Conservation (phyloP, 2,888 invertebrate species). For the Drosophila pegasa region DNA sequence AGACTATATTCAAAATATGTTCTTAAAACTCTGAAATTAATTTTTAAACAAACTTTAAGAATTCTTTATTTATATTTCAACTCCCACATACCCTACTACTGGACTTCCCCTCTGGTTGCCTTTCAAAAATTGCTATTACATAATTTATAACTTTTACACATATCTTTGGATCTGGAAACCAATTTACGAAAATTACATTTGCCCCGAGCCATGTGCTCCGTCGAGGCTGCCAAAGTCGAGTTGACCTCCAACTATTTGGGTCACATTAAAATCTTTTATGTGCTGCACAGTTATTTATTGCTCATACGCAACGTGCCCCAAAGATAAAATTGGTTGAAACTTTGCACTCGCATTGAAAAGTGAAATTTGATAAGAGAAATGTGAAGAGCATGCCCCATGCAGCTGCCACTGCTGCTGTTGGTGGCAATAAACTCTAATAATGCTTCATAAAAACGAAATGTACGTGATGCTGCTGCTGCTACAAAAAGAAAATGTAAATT, state of each 20-base stretch:
- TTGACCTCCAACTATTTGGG: constrained; percentile 9
- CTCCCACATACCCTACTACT: too few species aligned
- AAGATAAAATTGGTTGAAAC: constrained; percentile 7
- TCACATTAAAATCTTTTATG: constrained; percentile 15
- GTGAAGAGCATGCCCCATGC: neutral
- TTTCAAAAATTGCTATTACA: neutral
- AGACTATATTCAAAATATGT: too few species aligned
- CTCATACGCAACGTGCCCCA: constrained; percentile 50
- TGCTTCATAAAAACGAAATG: constrained; percentile 27
- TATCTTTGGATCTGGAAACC: neutral
- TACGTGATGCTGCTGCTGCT: constrained; percentile 18
- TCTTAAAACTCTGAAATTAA: too few species aligned
- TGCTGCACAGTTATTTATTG: constrained; percentile 37
- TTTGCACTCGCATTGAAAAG: neutral
- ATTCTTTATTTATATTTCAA: too few species aligned
- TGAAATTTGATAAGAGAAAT: constrained; percentile 15
- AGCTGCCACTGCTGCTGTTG: constrained; percentile 5
- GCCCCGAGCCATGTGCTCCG: neutral
- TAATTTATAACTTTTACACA: too few species aligned
- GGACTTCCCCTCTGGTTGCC: too few species aligned
- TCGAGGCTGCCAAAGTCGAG: neutral
- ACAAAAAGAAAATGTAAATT: constrained; percentile 4
- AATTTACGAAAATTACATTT: neutral
- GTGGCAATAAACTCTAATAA: constrained; percentile 18
- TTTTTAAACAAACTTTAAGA: too few species aligned